Conservation (phyloP, 2,797 vertebrate species). For the Phrynocephalus forsythii region DNA sequence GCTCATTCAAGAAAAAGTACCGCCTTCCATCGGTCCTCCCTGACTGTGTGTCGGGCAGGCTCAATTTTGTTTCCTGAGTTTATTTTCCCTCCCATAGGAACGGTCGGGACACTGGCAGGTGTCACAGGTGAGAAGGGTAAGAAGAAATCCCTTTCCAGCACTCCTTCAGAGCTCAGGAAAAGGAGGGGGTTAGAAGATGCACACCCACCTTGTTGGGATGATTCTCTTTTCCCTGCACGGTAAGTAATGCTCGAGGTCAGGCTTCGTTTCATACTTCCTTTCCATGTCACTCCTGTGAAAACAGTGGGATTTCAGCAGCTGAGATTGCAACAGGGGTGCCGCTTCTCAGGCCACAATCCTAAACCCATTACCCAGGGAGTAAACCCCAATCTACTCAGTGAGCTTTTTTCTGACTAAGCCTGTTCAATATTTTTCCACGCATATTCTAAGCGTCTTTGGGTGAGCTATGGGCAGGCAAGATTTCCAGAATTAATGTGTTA, state of each 20-base stretch:
- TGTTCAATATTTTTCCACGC: not conserved
- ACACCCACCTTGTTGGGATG: not conserved
- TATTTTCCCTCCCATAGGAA: not conserved
- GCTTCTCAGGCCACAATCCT: not conserved
- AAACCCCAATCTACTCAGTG: not conserved
- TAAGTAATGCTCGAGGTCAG: not conserved
- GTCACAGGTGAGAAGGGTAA: rapidly evolving
- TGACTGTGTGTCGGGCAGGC: not conserved
- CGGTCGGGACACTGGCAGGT: too few species aligned
- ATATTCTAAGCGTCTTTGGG: not conserved
- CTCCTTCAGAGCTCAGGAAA: not conserved
- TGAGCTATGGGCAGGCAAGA: not conserved
- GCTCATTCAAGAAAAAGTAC: not conserved
- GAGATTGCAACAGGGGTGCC: not conserved
- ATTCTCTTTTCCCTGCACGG: not conserved
- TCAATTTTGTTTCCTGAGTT: not conserved
- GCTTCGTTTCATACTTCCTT: not conserved
- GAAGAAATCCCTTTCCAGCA: not conserved
- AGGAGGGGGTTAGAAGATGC: not conserved
- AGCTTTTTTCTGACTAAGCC: not conserved
- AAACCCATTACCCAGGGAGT: not conserved
- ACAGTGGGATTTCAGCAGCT: not conserved
- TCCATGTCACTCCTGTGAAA: too few species aligned
- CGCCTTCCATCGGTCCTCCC: not conserved
- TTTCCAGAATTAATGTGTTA: not conserved